Evolutionary conservation across 2,113 vertebrate genomes (phyloP).

Genomic region (Epinephelus fuscoguttatus): DNA sequence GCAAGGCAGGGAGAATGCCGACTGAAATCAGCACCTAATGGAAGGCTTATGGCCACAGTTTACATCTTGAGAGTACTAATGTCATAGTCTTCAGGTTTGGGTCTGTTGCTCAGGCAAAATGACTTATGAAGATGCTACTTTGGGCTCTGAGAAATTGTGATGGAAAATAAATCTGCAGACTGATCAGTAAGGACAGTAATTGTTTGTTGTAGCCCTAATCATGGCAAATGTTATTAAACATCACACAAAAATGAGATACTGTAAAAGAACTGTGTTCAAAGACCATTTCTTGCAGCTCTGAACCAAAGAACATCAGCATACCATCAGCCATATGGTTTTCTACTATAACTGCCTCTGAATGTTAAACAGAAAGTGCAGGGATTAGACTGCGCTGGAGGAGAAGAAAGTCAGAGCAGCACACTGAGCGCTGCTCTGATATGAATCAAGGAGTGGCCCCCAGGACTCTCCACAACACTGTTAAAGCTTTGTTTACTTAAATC

Average conservation of each 20-base stretch:
- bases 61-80: no score
- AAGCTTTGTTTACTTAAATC: slow-evolving; percentile 47
- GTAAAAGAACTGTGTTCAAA: not conserved
- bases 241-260: not conserved
- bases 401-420: slow-evolving; percentile 21
- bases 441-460: slow-evolving; percentile 40
- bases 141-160: not conserved
- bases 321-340: slow-evolving; percentile 13
- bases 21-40: no score
- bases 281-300: not conserved
- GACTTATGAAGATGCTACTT: not conserved
- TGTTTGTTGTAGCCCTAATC: not conserved
- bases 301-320: slow-evolving; percentile 10
- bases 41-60: no score
- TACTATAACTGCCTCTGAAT: not conserved
- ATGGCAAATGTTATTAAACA: not conserved
- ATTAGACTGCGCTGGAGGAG: slow-evolving; percentile 27
- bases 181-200: not conserved
- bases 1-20: no score
- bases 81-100: not conserved
- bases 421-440: slow-evolving; percentile 22
- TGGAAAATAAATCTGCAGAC: not conserved
- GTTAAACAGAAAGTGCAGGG: not conserved
- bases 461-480: slow-evolving; percentile 17
- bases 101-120: not conserved